A percentile compares a stretch with the other conserved stretches of the same genome.
phyloP scores from a whole-genome alignment of 1,140 invertebrate species.

The Drosophila sturtevanti region DNA sequence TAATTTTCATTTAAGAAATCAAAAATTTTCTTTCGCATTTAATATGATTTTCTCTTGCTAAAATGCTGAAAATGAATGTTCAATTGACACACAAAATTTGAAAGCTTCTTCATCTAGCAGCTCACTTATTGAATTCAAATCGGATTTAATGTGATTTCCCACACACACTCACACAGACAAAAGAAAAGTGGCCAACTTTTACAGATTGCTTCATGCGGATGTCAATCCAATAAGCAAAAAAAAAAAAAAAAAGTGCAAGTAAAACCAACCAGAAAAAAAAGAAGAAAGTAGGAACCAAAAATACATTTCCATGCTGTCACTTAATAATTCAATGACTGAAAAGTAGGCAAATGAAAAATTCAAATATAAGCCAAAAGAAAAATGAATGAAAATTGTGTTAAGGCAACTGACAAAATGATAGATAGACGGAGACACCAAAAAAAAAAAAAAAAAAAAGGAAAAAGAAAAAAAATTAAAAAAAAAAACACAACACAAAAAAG shows the following conservation, averaged over 20 bases:
- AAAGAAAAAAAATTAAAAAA: conserved; percentile 62
- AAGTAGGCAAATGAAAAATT: conserved; percentile 65
- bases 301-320: conserved; percentile 49
- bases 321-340: conserved; percentile 68
- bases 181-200: conserved; percentile 40
- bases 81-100: not conserved
- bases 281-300: conserved; percentile 32
- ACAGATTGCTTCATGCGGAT: conserved; percentile 43
- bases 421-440: conserved; percentile 32
- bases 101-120: conserved; percentile 3
- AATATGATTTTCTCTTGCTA: no score
- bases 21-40: no score
- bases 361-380: conserved; percentile 52
- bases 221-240: conserved; percentile 51
- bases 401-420: conserved; percentile 64
- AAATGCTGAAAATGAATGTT: no score
- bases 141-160: conserved; percentile 57
- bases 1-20: no score
- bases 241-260: conserved; percentile 39
- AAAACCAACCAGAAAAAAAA: conserved; percentile 47
- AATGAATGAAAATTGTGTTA: conserved; percentile 71
- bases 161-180: not conserved
- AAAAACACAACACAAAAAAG: conserved; percentile 1
- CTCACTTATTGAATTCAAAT: conserved; percentile 62
- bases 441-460: not conserved